phyloP scores from a whole-genome alignment of 1,140 invertebrate species.

The Latrodectus geometricus region DNA sequence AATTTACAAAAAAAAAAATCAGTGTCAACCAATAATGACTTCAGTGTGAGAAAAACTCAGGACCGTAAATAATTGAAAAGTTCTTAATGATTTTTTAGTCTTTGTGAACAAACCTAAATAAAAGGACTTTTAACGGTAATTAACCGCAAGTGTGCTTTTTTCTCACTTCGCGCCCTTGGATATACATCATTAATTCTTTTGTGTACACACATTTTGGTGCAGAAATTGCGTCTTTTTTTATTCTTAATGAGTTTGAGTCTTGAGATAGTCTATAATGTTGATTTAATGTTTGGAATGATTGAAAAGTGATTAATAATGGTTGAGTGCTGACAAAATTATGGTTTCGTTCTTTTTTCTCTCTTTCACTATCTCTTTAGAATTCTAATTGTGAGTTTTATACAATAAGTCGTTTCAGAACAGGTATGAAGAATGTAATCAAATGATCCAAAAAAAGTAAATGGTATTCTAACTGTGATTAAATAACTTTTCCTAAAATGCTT shows the following conservation, averaged over 20 bases:
- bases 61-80: neutral
- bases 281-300: neutral
- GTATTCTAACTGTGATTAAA: no score
- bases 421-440: no score
- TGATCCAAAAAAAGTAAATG: no score
- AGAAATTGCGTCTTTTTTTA: neutral
- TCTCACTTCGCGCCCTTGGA: neutral
- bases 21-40: neutral
- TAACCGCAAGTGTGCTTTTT: neutral
- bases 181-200: neutral
- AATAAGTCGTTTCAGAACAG: no score
- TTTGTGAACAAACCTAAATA: neutral
- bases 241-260: neutral
- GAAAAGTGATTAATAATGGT: neutral
- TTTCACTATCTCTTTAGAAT: no score
- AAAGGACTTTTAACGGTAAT: constrained; percentile 4
- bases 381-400: no score
- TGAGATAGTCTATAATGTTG: neutral
- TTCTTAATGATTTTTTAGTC: neutral
- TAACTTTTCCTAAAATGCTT: no score
- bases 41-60: neutral
- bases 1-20: neutral
- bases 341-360: no score
- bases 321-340: neutral
- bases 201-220: neutral